phyloP scores from a whole-genome alignment of 2,113 vertebrate genomes.

The Saccopteryx bilineata region DNA sequence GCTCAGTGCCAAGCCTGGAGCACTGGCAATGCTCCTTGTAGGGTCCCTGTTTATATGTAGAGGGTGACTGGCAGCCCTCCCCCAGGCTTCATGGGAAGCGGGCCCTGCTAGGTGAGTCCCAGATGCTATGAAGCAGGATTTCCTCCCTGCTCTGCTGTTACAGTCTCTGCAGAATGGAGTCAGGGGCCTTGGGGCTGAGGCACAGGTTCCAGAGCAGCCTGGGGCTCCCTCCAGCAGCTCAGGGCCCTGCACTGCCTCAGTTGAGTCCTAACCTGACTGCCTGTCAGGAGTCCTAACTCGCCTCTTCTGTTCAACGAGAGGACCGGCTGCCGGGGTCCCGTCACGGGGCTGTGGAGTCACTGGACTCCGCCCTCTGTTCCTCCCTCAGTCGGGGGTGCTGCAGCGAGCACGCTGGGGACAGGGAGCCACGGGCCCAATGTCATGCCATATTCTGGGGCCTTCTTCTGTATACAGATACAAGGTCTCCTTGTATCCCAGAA shows the following conservation, averaged over 20 bases:
- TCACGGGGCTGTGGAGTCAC: rapidly evolving
- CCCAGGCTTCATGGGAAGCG: background rate
- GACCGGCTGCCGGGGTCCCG: background rate
- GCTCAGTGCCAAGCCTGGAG: background rate
- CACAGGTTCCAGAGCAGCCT: background rate
- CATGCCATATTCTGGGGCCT: background rate
- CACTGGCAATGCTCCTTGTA: background rate
- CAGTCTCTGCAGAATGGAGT: background rate
- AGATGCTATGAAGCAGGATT: background rate
- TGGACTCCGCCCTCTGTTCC: background rate
- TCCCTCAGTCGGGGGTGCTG: background rate
- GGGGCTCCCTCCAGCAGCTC: background rate
- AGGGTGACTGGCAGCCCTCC: background rate
- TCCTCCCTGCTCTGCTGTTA: background rate
- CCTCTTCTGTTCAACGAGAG: background rate
- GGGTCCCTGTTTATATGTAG: background rate
- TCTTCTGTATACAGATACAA: background rate
- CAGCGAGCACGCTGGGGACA: no score
- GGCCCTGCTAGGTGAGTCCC: background rate
- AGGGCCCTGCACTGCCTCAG: background rate
- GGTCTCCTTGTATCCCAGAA: background rate
- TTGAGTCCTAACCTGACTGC: background rate
- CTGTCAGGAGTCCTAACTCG: background rate
- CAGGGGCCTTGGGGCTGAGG: background rate
- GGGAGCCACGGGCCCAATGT: background rate